Evolutionary conservation across 2,888 invertebrate species (phyloP).

Genomic region (Yponomeuta evonymella): DNA sequence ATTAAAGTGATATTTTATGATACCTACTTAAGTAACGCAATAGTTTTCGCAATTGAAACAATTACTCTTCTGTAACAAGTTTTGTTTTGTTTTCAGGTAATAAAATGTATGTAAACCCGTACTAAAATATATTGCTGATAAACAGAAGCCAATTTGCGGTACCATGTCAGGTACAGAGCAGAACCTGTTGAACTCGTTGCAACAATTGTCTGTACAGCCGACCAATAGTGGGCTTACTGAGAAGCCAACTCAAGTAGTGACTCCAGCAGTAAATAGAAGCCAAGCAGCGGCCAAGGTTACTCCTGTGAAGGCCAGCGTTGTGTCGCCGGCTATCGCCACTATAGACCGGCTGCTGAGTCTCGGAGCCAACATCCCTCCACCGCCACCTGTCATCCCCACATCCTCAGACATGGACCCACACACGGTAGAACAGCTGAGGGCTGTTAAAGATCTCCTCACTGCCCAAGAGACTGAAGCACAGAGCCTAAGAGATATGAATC

Average conservation of each 20-base stretch:
- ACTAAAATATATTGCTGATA: constrained; percentile 38
- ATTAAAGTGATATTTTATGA: constrained; percentile 12
- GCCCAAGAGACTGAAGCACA: constrained; percentile 76
- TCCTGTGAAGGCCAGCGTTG: constrained; percentile 53
- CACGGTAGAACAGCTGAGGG: constrained; percentile 75
- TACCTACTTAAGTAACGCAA: constrained; percentile 10
- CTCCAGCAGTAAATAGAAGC: constrained; percentile 67
- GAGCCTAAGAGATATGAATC: constrained; percentile 70
- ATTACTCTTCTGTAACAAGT: constrained; percentile 3
- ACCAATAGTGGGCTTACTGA: constrained; percentile 63
- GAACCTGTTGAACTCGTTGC: constrained; percentile 70
- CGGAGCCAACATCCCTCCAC: constrained; percentile 59
- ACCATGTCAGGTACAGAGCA: constrained; percentile 75
- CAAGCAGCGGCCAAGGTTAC: constrained; percentile 56
- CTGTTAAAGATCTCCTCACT: constrained; percentile 76
- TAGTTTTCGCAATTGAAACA: background rate
- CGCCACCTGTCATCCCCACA: constrained; percentile 62
- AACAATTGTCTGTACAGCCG: constrained; percentile 70
- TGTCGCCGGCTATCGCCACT: constrained; percentile 70
- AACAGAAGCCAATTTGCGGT: constrained; percentile 45
- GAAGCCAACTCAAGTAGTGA: constrained; percentile 71
- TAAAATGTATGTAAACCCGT: constrained; percentile 48
- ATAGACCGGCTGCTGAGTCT: constrained; percentile 68
- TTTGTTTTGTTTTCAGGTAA: constrained; percentile 45
- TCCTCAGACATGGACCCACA: constrained; percentile 71